Percentiles rank a stretch among this genome's conserved stretches.
phyloP scores from a whole-genome alignment of 1,140 invertebrate species.

The Caenorhabditis tropicalis region DNA sequence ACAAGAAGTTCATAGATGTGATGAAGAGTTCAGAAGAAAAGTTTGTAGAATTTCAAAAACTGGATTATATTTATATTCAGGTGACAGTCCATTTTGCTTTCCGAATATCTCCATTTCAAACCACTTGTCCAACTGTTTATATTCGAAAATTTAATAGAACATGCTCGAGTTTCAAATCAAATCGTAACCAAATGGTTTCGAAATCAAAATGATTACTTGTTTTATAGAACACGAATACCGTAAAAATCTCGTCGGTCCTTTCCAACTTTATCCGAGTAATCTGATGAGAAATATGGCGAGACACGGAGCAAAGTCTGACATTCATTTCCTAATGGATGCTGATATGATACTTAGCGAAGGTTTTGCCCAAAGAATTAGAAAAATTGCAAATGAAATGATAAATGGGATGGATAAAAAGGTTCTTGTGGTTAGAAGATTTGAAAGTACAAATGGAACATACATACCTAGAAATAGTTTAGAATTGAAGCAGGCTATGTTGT shows the following conservation, averaged over 20 bases:
- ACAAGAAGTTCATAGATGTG: neutral
- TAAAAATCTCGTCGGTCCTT: neutral
- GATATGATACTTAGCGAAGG: constrained; percentile 13
- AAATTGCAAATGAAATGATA: neutral
- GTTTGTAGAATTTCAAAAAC: neutral
- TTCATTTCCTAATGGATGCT: neutral
- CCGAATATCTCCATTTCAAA: neutral
- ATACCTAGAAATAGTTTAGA: neutral
- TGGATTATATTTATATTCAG: neutral
- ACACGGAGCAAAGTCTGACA: neutral
- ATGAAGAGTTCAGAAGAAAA: neutral
- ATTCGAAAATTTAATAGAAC: too few relatives aligned
- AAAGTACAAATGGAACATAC: neutral
- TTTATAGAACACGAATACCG: neutral
- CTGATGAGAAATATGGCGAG: too few relatives aligned
- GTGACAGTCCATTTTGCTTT: neutral
- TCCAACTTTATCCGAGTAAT: neutral
- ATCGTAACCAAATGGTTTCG: neutral
- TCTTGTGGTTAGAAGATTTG: neutral
- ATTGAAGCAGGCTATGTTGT: neutral
- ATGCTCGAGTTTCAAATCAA: neutral
- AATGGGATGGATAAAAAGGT: neutral
- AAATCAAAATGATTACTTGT: neutral
- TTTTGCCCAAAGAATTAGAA: neutral
- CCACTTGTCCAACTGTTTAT: neutral